These are phyloP conservation scores for Phataginus tricuspis DNA, from an alignment of 2,797 vertebrate species.

Conservation along the genomic window DNA sequence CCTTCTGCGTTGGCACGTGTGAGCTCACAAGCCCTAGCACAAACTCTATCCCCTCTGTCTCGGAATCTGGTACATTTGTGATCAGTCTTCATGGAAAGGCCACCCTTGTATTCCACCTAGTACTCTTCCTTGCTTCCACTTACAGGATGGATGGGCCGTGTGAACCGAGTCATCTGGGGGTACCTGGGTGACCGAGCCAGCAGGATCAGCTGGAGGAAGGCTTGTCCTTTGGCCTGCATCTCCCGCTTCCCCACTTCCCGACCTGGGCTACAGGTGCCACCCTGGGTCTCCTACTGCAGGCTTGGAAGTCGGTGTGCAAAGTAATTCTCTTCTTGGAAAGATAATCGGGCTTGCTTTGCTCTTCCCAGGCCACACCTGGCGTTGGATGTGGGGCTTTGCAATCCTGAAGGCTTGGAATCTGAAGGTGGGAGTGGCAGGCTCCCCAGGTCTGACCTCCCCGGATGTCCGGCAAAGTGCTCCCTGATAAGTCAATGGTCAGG, in stretches of 20 bases:
- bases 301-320: not conserved
- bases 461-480: not conserved
- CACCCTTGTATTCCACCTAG: not conserved
- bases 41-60: not conserved
- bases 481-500: not conserved
- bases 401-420: not conserved
- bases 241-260: not conserved
- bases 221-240: not conserved
- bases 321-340: not conserved
- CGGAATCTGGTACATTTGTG: not conserved
- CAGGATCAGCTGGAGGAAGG: not conserved
- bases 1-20: rapidly evolving
- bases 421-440: not conserved
- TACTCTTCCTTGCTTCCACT: not conserved
- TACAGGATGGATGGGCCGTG: not conserved
- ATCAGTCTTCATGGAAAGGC: not conserved
- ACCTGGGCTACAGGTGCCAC: not conserved
- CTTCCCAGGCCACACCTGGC: not conserved
- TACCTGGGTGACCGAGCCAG: not conserved
- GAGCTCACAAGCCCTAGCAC: not conserved
- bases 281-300: not conserved
- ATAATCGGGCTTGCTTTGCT: not conserved
- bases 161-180: not conserved
- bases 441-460: not conserved
- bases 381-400: not conserved